Evolutionary conservation across 2,888 invertebrate genomes (phyloP), one percentile per base, ranked within the genome.

Genomic region (Nymphalis c-album): DNA sequence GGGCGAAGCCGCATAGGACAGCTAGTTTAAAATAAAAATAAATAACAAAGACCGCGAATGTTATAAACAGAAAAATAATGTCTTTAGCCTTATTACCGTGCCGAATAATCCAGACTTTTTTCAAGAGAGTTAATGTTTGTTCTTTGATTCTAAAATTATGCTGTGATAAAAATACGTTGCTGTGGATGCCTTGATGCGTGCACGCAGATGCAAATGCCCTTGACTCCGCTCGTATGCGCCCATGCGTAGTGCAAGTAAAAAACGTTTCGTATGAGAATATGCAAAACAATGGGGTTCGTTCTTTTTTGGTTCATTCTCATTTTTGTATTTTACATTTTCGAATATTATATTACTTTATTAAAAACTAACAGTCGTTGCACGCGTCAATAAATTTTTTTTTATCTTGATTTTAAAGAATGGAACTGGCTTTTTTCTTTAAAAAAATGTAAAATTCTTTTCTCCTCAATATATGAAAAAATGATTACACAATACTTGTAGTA

Each of bases 161-260:
- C 35, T 47, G 53, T 60, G 65, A 61, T 66, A 61, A 55, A 48
- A 67, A 63, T 67, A 60, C 35, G 53, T 18, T 35, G 20, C 18
- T 20, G 40, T 22, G 51, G 22, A 53, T 60, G 72, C 65, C 67
- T 72, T 67, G 68, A 60, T 68, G 71, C 67, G 68, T 62, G 62
- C 69, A 69, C 68, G 69, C 71, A 68, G 71, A 74, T 75, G 73
- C 70, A 73, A 63, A 70, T 70, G 73, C 67, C 75, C 75, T 75
- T 74, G 75, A 73, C 71, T 73, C 61, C 64, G 50, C 69, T 64
- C 68, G 63, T 68, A 70, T 70, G 71, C 67, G 69, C 48, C 55
- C 51, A 60, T 51, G 51, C 17, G 58, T 50, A 51, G 62, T 47
- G 20, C 68, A 72, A 71, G 62, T 68, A 7, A 53, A 20, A 46